Base-by-base conservation (phyloP, 64 coral and sea anemone genomes). In the Montipora capricornis region DNA sequence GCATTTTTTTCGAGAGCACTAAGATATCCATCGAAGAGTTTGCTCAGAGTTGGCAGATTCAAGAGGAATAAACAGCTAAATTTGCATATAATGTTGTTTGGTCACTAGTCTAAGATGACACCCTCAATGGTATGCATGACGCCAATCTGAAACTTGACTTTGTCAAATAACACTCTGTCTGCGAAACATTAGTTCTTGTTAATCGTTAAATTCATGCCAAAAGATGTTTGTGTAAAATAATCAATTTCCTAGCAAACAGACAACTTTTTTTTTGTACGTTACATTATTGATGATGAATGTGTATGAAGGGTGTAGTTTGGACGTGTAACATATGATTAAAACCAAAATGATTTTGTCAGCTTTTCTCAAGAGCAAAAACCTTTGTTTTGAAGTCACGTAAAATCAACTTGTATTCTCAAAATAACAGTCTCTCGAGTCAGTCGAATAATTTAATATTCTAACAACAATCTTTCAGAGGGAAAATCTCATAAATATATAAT, bases 401-500 rank as follows among this genome's bases (percentile, higher is more conserved):
- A 24, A 9, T 4, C 20, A 71, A 20, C 6, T 71, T 19, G 8
- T 64, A 12, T 3, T 19, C 68, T 20, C 17, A 5, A 71, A 22
- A 71, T 13, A 45, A 76, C 6, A 13, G 5, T 76, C 29, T 4
- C 37, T 76, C 12, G 11, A 71, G 20, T 19, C 14, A 12, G 68
- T 9, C 26, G 8, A 14, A 45, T 9, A 45, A 76, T 12, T 7
- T 46, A 76, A 16, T 76, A 76, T 46, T 76, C 37, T 76, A 44
- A 76, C 13, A 26, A 76, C 37, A 76, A 37, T 14, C 14, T n/a
- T 68, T 5, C 49, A 37, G 22, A 20, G 9, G 52, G 37, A 12
- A 52, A 61, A 61, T 19, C 5, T 84, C 81, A 84, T 84, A 47
- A 66, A 84, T 84, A 68, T 68, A 10, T 84, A 84, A 68, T 68